A percentile compares a stretch with the other conserved stretches of the same genome.
Conservation (phyloP, 2,888 invertebrate species). For the Cephus runcator region DNA sequence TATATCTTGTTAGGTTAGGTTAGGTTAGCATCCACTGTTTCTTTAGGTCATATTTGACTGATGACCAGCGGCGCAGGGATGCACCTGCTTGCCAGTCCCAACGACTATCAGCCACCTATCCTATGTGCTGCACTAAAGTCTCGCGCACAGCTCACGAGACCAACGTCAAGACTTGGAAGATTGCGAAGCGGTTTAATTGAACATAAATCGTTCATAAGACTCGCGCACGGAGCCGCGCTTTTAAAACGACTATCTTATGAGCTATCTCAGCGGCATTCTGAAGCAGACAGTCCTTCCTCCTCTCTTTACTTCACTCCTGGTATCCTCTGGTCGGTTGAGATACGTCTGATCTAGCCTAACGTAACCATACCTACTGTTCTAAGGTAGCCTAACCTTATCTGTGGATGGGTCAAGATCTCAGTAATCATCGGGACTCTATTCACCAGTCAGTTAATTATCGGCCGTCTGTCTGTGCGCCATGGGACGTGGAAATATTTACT, state of each 20-base stretch:
- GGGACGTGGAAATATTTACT: slow-evolving; percentile 13
- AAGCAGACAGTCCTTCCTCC: background rate
- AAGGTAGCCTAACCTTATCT: background rate
- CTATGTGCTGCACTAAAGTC: no score
- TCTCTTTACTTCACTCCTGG: background rate
- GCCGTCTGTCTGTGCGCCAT: slow-evolving; percentile 12
- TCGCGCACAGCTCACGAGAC: slow-evolving; percentile 22
- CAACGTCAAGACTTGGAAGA: slow-evolving; percentile 32
- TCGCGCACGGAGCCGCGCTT: slow-evolving; percentile 32
- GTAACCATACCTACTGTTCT: no score
- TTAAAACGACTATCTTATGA: slow-evolving; percentile 48
- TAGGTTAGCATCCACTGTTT: no score
- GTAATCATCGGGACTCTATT: slow-evolving; percentile 26
- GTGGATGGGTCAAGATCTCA: background rate
- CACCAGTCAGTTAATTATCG: slow-evolving; percentile 36
- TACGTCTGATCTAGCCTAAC: slow-evolving; percentile 16
- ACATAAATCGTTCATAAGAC: slow-evolving; percentile 54
- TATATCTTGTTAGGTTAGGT: no score
- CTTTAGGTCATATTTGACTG: no score
- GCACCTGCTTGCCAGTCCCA: background rate
- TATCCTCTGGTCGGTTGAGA: slow-evolving; percentile 14
- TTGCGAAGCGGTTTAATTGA: slow-evolving; percentile 52
- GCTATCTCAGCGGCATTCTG: slow-evolving; percentile 34
- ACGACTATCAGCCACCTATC: background rate
- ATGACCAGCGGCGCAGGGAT: background rate